A percentile compares a stretch with the other conserved stretches of the same genome.
Conservation (phyloP, 2,888 invertebrate species). For the Platerodrilus igneus region DNA sequence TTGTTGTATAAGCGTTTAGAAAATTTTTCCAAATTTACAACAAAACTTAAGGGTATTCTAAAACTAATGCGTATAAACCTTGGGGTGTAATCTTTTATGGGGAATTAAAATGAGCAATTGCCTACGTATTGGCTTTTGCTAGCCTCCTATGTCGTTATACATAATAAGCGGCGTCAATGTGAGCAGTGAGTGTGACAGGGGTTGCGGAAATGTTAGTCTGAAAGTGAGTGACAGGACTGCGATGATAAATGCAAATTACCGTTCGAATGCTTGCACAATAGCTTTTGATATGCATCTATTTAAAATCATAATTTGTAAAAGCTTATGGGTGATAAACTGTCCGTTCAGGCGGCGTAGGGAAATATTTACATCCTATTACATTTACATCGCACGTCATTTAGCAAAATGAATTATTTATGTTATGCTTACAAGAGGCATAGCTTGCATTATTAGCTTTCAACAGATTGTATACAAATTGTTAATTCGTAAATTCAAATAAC, state of each 20-base stretch:
- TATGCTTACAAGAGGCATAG: no score
- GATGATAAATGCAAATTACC: conserved; percentile 41
- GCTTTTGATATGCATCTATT: conserved; percentile 37
- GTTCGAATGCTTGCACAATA: conserved; percentile 26
- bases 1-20: no score
- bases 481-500: no score
- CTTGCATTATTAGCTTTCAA: no score
- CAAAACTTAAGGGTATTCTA: no score
- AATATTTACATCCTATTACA: conserved; percentile 23
- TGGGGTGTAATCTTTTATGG: conserved; percentile 17
- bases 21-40: no score
- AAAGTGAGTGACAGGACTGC: conserved; percentile 39
- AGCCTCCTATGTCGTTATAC: conserved; percentile 39
- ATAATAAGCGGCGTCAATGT: conserved; percentile 35
- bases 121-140: conserved; percentile 46
- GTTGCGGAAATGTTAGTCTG: conserved; percentile 34
- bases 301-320: conserved; percentile 29
- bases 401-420: conserved; percentile 16
- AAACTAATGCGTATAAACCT: no score
- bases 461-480: no score
- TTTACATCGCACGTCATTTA: conserved; percentile 19
- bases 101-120: conserved; percentile 41
- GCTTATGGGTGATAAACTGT: conserved; percentile 22
- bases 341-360: conserved; percentile 16
- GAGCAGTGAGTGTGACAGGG: conserved; percentile 25